phyloP scores from a whole-genome alignment of 2,888 invertebrate genomes.

The Drosophila picticornis region DNA sequence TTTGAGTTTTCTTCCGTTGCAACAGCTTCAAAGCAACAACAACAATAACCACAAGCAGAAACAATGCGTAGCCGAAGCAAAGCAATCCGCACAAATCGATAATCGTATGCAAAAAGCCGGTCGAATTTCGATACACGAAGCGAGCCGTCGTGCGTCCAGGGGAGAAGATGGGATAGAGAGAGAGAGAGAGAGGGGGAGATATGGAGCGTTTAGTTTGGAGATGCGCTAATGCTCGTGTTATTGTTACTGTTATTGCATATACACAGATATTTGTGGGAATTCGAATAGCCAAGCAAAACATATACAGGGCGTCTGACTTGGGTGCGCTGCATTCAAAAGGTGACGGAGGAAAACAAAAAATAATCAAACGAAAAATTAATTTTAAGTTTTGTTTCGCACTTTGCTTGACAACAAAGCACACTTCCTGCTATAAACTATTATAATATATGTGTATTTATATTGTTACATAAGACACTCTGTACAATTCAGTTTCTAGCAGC shows the following conservation, averaged over 20 bases:
- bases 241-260: conserved; percentile 54
- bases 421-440: neutral
- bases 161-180: neutral
- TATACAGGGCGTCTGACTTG: conserved; percentile 30
- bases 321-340: too few relatives aligned
- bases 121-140: conserved; percentile 42
- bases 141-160: neutral
- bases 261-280: conserved; percentile 28
- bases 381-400: neutral
- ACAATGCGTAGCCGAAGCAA: conserved; percentile 14
- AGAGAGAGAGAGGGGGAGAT: neutral
- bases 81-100: conserved; percentile 60
- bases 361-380: neutral
- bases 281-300: conserved; percentile 20
- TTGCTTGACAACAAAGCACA: neutral
- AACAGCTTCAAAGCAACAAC: conserved; percentile 44
- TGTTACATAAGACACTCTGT: neutral
- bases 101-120: conserved; percentile 81
- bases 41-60: conserved; percentile 1
- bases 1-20: conserved; percentile 49
- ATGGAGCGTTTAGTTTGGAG: conserved; percentile 43
- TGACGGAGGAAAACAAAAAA: neutral
- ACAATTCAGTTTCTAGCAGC: neutral
- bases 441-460: neutral
- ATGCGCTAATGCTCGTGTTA: conserved; percentile 54